Base-by-base conservation (phyloP, 2,113 vertebrate genomes). In the Ibidorhyncha struthersii region DNA sequence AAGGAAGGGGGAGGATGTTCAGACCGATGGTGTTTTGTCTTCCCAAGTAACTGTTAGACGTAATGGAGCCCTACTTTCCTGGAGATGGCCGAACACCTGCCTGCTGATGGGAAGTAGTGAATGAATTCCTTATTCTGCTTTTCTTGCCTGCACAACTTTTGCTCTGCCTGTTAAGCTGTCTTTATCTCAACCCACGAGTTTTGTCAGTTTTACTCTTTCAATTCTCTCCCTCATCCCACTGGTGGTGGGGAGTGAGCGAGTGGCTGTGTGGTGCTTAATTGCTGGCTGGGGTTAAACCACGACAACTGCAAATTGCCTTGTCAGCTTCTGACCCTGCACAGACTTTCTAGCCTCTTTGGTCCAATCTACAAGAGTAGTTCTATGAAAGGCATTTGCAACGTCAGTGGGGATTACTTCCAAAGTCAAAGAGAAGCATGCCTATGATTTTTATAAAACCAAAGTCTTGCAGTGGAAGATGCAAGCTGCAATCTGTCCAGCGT, bases 401-500 rank as follows among this genome's bases (percentile, higher is more conserved):
- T 29, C 50, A 58, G 9, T 38, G 17, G 45, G 38, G 25, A 14
- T 67, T 38, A 2, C 25, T 66, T 30, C 9, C n/a, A 22, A 8
- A 12, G 6, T 8, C 13, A 9, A 53, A 52, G 45, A 53, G 36
- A 15, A 81, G 22, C 8, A 3, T 19, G 50, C 20, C 11, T 23
- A 38, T 67, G 30, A 6, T 3, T 61, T 52, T 26, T 82, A 3
- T 21, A 21, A 2, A 38, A 12, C 58, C 10, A 0, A 6, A 29
- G 47, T 36, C 49, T 20, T 62, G 29, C 59, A 23, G 45, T 8
- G 20, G 34, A 32, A 81, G 80, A 4, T 25, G 69, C 19, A 10
- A 10, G 36, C 2, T 45, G 56, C 30, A 15, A 0, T 40, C 30
- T 30, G 2, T 32, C 29, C 49, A 8, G 19, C 50, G 8, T 3